These are phyloP conservation scores for Plutomurus gul DNA, from an alignment of 1,140 invertebrate species.

Conservation along the genomic window DNA sequence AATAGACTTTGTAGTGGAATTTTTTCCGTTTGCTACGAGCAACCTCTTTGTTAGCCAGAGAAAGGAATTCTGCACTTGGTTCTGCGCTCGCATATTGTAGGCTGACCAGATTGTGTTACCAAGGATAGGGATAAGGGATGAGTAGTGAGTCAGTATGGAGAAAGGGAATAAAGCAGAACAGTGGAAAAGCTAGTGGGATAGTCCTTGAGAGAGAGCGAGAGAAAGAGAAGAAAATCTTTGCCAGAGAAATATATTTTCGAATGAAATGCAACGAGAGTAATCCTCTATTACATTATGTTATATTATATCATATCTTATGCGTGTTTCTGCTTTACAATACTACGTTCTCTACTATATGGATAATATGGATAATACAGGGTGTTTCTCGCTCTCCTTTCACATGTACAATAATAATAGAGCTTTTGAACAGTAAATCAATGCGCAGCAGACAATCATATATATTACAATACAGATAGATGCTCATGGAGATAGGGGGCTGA, in stretches of 20 bases:
- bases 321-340: neutral
- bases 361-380: too few relatives aligned
- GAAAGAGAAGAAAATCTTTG: neutral
- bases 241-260: neutral
- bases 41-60: neutral
- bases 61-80: neutral
- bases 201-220: too few relatives aligned
- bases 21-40: neutral
- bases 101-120: too few relatives aligned
- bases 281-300: slow-evolving; percentile 10
- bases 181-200: neutral
- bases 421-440: too few relatives aligned
- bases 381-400: too few relatives aligned
- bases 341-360: neutral
- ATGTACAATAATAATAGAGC: too few relatives aligned
- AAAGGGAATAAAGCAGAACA: neutral
- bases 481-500: neutral
- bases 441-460: neutral
- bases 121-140: too few relatives aligned
- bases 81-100: too few relatives aligned
- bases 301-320: neutral
- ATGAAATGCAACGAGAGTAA: slow-evolving; percentile 7
- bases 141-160: too few relatives aligned
- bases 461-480: neutral
- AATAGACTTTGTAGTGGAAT: neutral